A percentile compares a stretch with the other conserved stretches of the same genome.
These are phyloP conservation scores for Dysidea cf. avara DNA, from an alignment of 37 sponge, comb jelly and placozoan species.

Conservation along the genomic window DNA sequence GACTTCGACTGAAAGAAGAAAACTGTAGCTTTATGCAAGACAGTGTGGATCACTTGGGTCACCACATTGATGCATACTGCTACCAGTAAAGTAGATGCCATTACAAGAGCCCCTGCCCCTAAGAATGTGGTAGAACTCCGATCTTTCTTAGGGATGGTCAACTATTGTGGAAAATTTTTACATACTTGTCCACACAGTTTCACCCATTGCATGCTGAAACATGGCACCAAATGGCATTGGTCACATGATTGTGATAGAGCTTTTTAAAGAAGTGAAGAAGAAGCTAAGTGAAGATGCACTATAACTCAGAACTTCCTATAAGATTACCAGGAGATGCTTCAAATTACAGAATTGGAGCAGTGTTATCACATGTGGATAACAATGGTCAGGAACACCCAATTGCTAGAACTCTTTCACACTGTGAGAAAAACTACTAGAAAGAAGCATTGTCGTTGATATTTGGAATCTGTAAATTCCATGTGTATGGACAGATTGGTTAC, in stretches of 20 bases:
- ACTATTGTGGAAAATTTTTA: slow-evolving; percentile 41
- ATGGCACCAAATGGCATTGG: slow-evolving; percentile 27
- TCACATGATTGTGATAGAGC: slow-evolving; percentile 20
- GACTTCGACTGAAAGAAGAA: slow-evolving; percentile 3
- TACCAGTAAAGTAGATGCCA: slow-evolving; percentile 16
- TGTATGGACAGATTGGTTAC: slow-evolving; percentile 33
- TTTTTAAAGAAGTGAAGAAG: slow-evolving; percentile 29
- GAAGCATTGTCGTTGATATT: slow-evolving; percentile 35
- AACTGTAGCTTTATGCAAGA: too few relatives aligned
- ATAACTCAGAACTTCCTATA: slow-evolving; percentile 29
- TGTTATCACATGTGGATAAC: slow-evolving; percentile 48
- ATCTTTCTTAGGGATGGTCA: slow-evolving; percentile 46
- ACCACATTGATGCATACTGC: slow-evolving; percentile 30
- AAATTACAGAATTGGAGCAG: slow-evolving; percentile 57
- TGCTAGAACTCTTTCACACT: slow-evolving; percentile 4
- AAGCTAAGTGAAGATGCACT: slow-evolving; percentile 28
- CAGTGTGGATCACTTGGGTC: slow-evolving; percentile 21
- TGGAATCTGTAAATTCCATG: slow-evolving; percentile 25
- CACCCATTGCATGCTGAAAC: slow-evolving; percentile 31
- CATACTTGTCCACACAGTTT: slow-evolving; percentile 25
- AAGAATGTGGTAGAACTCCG: slow-evolving; percentile 33
- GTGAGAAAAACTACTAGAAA: slow-evolving; percentile 19
- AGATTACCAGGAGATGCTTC: slow-evolving; percentile 34
- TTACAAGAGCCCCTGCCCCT: slow-evolving; percentile 24
- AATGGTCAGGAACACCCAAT: slow-evolving; percentile 35